phyloP scores from a whole-genome alignment of 2,888 invertebrate species.

The Cybosia mesomella region DNA sequence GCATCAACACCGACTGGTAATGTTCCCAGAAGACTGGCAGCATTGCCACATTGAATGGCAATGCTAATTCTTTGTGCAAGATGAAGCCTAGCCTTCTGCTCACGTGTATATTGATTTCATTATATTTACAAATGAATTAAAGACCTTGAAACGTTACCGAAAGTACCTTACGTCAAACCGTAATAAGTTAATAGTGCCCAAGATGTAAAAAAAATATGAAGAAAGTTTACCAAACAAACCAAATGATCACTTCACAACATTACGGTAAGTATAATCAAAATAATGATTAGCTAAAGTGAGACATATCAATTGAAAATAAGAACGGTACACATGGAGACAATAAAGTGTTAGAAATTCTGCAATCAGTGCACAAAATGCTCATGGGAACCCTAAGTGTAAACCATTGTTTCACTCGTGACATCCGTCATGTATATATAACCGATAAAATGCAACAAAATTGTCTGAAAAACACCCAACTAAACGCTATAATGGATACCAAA shows the following conservation, averaged over 20 bases:
- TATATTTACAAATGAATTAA: constrained; percentile 19
- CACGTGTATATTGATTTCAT: not conserved
- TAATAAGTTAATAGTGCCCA: constrained; percentile 25
- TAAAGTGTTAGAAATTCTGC: constrained; percentile 14
- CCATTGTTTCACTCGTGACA: constrained; percentile 39
- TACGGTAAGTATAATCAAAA: not conserved
- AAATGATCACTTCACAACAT: not conserved
- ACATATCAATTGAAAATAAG: not conserved
- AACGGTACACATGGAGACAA: not conserved
- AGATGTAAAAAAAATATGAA: not conserved
- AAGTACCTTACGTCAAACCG: constrained; percentile 26
- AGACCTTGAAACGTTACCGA: constrained; percentile 19
- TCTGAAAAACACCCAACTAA: constrained; percentile 54
- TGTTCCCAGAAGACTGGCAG: too few species aligned
- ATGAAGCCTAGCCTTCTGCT: too few species aligned
- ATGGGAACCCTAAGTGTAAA: too few species aligned
- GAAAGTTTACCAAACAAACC: not conserved
- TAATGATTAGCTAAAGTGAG: not conserved
- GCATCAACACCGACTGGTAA: too few species aligned
- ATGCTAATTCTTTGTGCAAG: too few species aligned
- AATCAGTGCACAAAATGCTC: constrained; percentile 35
- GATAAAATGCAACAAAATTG: constrained; percentile 54
- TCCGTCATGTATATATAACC: constrained; percentile 42
- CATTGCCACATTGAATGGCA: too few species aligned
- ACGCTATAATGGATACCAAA: constrained; percentile 62